Evolutionary conservation across 1,140 invertebrate species (phyloP).

Genomic region (Pseudomyrmex concolor): DNA sequence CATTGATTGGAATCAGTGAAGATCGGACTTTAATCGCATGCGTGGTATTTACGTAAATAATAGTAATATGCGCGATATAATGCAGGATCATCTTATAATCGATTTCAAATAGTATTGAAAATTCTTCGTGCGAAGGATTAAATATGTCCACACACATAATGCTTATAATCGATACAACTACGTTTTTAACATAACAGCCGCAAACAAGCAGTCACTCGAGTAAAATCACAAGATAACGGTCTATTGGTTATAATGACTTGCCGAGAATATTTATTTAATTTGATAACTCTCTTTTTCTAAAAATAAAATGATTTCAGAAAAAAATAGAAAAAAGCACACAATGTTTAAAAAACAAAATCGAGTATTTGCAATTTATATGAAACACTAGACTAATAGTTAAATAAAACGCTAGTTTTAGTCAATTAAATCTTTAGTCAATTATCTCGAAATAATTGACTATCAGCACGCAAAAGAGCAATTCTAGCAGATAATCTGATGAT

Average conservation of each 20-base stretch:
- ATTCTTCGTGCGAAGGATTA: neutral
- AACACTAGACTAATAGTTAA: neutral
- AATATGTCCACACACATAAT: constrained; percentile 26
- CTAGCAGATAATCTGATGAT: constrained; percentile 21
- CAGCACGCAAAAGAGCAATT: neutral
- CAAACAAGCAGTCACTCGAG: constrained; percentile 17
- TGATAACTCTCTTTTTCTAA: neutral
- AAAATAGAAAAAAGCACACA: neutral
- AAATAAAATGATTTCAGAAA: constrained; percentile 25
- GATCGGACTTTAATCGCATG: constrained; percentile 6
- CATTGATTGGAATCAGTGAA: neutral
- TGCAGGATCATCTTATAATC: neutral
- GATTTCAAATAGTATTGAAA: neutral
- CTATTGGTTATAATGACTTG: constrained; percentile 16
- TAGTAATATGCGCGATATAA: neutral
- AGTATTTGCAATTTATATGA: neutral
- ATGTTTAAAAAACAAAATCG: neutral
- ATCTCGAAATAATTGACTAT: neutral
- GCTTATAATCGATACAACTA: neutral
- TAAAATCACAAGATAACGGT: constrained; percentile 9
- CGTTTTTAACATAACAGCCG: neutral
- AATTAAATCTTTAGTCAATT: constrained; percentile 2
- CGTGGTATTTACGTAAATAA: constrained; percentile 20
- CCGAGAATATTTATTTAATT: constrained; percentile 28
- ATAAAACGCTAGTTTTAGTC: neutral